Conservation (phyloP, 1,140 invertebrate species). For the Plectus sambesii region DNA sequence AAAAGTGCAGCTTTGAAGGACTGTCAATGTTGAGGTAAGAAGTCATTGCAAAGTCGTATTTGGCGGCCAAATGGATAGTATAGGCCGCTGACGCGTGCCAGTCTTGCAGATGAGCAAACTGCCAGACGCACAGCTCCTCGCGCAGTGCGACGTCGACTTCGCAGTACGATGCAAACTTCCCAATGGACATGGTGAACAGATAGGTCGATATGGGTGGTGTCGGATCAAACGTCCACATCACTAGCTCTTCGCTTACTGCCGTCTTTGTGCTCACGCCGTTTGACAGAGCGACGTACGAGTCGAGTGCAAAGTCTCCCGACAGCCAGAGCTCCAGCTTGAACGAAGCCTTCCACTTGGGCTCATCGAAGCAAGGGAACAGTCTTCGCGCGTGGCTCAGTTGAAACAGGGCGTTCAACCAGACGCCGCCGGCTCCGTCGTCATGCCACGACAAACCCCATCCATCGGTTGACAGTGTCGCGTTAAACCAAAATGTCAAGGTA, state of each 20-base stretch:
- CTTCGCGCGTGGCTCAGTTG: too few species aligned
- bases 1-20: slow-evolving; percentile 19
- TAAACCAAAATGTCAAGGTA: too few species aligned
- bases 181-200: slow-evolving; percentile 28
- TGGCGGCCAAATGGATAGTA: slow-evolving; percentile 16
- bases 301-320: slow-evolving; percentile 14
- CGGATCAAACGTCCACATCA: slow-evolving; percentile 24
- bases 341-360: too few species aligned
- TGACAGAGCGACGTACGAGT: slow-evolving; percentile 22
- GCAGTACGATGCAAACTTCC: slow-evolving; percentile 17
- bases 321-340: slow-evolving; percentile 25
- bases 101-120: slow-evolving; percentile 8
- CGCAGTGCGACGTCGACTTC: background rate
- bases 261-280: slow-evolving; percentile 7
- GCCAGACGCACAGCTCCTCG: slow-evolving; percentile 26
- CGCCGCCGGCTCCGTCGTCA: too few species aligned
- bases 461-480: too few species aligned
- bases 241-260: slow-evolving; percentile 15
- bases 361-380: too few species aligned
- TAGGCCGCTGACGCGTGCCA: slow-evolving; percentile 25
- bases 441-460: too few species aligned
- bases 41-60: slow-evolving; percentile 25
- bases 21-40: slow-evolving; percentile 22
- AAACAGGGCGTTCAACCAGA: too few species aligned
- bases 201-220: slow-evolving; percentile 30